A percentile compares a stretch with the other conserved stretches of the same genome.
Conservation (phyloP, 2,113 vertebrate species). For the Numida meleagris region DNA sequence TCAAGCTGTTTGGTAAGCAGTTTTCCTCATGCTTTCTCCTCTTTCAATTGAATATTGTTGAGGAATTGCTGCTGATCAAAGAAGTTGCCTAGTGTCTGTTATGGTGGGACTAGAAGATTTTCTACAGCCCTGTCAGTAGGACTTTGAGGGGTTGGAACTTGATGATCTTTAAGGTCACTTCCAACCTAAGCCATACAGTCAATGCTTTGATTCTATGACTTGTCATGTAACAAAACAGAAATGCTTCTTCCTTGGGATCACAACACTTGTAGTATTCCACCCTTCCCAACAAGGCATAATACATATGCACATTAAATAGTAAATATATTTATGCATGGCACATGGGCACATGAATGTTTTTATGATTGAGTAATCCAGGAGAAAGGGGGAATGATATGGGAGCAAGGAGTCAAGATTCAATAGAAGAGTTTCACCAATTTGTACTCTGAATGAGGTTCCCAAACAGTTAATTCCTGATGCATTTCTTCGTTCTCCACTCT, state of each 20-base stretch:
- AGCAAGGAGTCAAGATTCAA: background rate
- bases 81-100: background rate
- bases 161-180: too few species aligned
- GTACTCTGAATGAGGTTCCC: background rate
- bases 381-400: background rate
- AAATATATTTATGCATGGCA: background rate
- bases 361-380: background rate
- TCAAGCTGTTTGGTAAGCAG: constrained; percentile 20
- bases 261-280: background rate
- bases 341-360: background rate
- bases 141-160: background rate
- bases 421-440: background rate
- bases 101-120: background rate
- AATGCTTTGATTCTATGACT: background rate
- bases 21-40: background rate
- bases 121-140: background rate
- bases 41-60: background rate
- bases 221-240: background rate
- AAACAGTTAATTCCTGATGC: background rate
- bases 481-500: background rate
- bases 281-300: background rate
- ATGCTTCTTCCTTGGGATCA: background rate
- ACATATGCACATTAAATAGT: background rate
- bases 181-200: too few species aligned
- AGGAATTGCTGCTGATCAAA: background rate